Conservation (phyloP, 2,113 vertebrate genomes). For the Seriola dumerili region DNA sequence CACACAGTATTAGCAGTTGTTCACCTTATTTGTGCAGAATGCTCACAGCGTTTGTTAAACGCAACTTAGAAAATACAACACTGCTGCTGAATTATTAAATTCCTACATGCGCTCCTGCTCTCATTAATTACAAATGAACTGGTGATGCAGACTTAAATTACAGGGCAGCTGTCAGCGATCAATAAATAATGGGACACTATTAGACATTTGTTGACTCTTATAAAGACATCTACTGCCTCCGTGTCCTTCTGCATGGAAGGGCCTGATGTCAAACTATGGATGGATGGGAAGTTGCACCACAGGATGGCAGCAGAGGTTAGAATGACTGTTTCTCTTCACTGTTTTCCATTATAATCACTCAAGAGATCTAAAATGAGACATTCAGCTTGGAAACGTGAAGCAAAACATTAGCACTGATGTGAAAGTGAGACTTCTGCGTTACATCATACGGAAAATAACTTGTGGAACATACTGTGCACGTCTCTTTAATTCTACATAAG, state of each 20-base stretch:
- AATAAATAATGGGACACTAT: conserved; percentile 63
- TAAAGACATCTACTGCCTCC: conserved; percentile 15
- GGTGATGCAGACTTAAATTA: conserved; percentile 27
- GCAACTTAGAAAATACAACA: conserved; percentile 57
- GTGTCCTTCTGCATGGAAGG: conserved; percentile 9
- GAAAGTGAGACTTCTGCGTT: too few relatives aligned
- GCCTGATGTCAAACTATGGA: conserved; percentile 1
- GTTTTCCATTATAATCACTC: background rate
- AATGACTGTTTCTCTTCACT: background rate
- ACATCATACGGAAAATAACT: background rate
- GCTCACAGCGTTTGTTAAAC: conserved; percentile 51
- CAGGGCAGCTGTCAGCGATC: conserved; percentile 30
- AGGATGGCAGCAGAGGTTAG: conserved; percentile 67
- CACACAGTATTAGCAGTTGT: background rate
- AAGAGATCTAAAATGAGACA: background rate
- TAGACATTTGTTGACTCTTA: conserved; percentile 46
- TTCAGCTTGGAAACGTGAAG: background rate
- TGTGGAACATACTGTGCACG: too few relatives aligned
- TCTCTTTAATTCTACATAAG: too few relatives aligned
- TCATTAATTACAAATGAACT: conserved; percentile 70
- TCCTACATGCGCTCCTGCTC: conserved; percentile 17
- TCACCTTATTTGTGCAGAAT: conserved; percentile 16
- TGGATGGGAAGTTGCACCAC: conserved; percentile 44
- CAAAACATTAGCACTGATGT: too few relatives aligned
- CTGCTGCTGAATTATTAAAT: conserved; percentile 71